Evolutionary conservation across 2,888 invertebrate species (phyloP).

Genomic region (Hetaerina titia): DNA sequence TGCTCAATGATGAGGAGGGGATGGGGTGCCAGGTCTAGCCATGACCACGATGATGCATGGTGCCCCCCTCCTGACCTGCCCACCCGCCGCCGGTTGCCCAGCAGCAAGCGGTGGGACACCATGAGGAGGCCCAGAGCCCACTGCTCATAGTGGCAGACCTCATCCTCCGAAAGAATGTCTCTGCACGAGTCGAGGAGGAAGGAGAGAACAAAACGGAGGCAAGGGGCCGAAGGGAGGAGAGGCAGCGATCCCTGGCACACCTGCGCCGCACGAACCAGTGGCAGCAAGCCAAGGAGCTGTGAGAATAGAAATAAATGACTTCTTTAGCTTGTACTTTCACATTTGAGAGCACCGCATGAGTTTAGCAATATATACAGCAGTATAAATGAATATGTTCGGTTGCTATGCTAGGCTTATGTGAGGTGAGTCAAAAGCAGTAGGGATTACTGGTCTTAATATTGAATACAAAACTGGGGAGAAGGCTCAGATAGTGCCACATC

Average conservation of each 20-base stretch:
- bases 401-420: too few species aligned
- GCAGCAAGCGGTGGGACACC: slow-evolving; percentile 73
- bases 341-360: too few species aligned
- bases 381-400: too few species aligned
- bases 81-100: slow-evolving; percentile 79
- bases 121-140: slow-evolving; percentile 65
- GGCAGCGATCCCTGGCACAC: slow-evolving; percentile 83
- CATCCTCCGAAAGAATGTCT: slow-evolving; percentile 4
- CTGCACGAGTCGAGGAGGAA: slow-evolving; percentile 78
- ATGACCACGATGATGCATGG: slow-evolving; percentile 67
- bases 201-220: slow-evolving; percentile 83
- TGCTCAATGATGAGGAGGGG: slow-evolving; percentile 91
- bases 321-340: too few species aligned
- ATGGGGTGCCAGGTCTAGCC: slow-evolving; percentile 69
- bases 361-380: too few species aligned
- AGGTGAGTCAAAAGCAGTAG: too few species aligned
- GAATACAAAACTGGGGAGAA: too few species aligned
- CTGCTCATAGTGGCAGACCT: slow-evolving; percentile 28
- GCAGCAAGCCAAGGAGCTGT: slow-evolving; percentile 82
- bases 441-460: too few species aligned
- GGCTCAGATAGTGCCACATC: too few species aligned
- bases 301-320: slow-evolving; percentile 72
- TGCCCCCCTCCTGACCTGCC: slow-evolving; percentile 82
- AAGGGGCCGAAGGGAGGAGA: slow-evolving; percentile 81
- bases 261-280: slow-evolving; percentile 80